Base-by-base conservation (phyloP, 2,797 vertebrate species). In the Malacoraja senta region DNA sequence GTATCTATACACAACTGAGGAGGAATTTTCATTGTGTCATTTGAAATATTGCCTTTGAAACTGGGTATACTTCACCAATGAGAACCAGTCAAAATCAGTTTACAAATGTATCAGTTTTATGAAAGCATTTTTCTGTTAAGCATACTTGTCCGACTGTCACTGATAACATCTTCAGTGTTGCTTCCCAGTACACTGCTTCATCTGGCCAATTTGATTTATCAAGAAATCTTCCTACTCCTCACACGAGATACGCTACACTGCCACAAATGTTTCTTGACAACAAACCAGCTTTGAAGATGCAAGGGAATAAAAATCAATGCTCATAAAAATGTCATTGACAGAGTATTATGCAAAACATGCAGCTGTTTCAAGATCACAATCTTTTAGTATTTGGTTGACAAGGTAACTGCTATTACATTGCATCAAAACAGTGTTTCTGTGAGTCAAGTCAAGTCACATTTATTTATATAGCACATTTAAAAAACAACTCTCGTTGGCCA, bases 331-430 rank as follows among this genome's bases (percentile, higher is more conserved):
- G 63, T 88, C 63, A 68, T 65, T 88, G 84, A n/a, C n/a, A 88
- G 84, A 35, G 84, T 68, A 32, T 32, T n/a, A 65, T 88, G 84
- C 63, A 68, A 88, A 88, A 68, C n/a, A 32, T 63, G 61, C 84
- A 88, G 84, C 84, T 88, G 84, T 88, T 88, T 88, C 84, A 88
- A 88, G 84, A 88, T 88, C 63, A 88, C 84, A 21, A 88, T 88
- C 61, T 88, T 88, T 68, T 68, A 68, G n/a, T 88, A 88, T 35
- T n/a, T 35, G 0, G n/a, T 68, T 88, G 84, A 88, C 84, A 88
- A 65, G 58, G 61, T 63, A 68, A 88, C 63, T 88, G 17, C 13
- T 88, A 88, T 88, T 88, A 68, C n/a, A 68, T 68, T 88, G 61
- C n/a, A 19, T 24, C 61, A 88, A 35, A 35, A 24, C 84, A 88